These are phyloP conservation scores for Lithophane leautieri DNA, from an alignment of 2,888 invertebrate genomes.

Conservation along the genomic window DNA sequence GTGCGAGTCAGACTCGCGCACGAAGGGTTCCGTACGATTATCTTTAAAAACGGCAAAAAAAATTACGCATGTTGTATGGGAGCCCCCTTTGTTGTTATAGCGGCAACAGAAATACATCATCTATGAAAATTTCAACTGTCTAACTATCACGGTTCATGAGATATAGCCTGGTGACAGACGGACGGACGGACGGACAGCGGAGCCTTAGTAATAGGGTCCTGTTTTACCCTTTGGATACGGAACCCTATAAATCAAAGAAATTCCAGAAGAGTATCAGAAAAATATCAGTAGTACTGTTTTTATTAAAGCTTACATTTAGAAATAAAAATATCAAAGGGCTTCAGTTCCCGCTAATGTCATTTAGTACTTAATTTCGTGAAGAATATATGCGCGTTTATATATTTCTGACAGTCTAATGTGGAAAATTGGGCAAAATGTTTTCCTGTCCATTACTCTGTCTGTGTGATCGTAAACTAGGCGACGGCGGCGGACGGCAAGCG, in stretches of 20 bases:
- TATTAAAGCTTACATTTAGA: slow-evolving; percentile 37
- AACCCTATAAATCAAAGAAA: slow-evolving; percentile 44
- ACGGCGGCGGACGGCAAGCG: slow-evolving; percentile 27
- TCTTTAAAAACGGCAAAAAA: too few species aligned
- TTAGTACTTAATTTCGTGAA: slow-evolving; percentile 50
- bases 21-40: too few species aligned
- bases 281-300: slow-evolving; percentile 30
- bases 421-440: slow-evolving; percentile 64
- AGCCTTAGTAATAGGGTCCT: too few species aligned
- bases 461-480: slow-evolving; percentile 55
- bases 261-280: slow-evolving; percentile 16
- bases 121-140: too few species aligned
- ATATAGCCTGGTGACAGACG: too few species aligned
- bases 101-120: too few species aligned
- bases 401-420: slow-evolving; percentile 58
- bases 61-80: too few species aligned
- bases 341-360: slow-evolving; percentile 49
- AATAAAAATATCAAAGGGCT: slow-evolving; percentile 54
- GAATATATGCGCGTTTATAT: slow-evolving; percentile 56
- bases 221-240: too few species aligned
- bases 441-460: slow-evolving; percentile 63
- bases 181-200: too few species aligned
- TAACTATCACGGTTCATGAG: too few species aligned
- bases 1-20: too few species aligned
- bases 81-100: too few species aligned